phyloP scores from a whole-genome alignment of 2,797 vertebrate species.

The Anomalospiza imberbis region DNA sequence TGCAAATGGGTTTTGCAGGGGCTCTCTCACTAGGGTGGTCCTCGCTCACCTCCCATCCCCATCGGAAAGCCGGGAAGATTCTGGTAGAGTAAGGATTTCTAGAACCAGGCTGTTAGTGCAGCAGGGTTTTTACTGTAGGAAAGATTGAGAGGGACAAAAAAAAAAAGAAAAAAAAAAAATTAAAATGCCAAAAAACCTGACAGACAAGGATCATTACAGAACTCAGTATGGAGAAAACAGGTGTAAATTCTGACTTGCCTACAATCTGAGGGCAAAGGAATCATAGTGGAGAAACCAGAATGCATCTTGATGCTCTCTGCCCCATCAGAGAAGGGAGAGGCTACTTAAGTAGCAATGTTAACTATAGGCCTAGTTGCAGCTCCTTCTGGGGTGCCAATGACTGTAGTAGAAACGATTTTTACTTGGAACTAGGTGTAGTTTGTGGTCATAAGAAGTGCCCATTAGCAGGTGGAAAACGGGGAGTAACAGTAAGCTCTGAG shows the following conservation, averaged over 20 bases:
- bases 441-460: neutral
- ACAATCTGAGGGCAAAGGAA: neutral
- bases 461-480: neutral
- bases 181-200: neutral
- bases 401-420: neutral
- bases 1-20: neutral
- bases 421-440: neutral
- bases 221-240: neutral
- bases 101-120: neutral
- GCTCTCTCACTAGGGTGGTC: fast-evolving
- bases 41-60: fast-evolving
- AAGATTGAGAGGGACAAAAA: neutral
- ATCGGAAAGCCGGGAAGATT: fast-evolving
- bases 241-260: fast-evolving
- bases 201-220: neutral
- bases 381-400: fast-evolving
- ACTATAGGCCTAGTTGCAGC: neutral
- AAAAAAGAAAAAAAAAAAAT: neutral
- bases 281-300: neutral
- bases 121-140: neutral
- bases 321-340: neutral
- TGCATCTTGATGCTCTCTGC: neutral
- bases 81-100: neutral
- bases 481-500: neutral
- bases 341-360: neutral